These are phyloP conservation scores for Nerophis ophidion DNA, from an alignment of 2,113 vertebrate species.

Conservation along the genomic window DNA sequence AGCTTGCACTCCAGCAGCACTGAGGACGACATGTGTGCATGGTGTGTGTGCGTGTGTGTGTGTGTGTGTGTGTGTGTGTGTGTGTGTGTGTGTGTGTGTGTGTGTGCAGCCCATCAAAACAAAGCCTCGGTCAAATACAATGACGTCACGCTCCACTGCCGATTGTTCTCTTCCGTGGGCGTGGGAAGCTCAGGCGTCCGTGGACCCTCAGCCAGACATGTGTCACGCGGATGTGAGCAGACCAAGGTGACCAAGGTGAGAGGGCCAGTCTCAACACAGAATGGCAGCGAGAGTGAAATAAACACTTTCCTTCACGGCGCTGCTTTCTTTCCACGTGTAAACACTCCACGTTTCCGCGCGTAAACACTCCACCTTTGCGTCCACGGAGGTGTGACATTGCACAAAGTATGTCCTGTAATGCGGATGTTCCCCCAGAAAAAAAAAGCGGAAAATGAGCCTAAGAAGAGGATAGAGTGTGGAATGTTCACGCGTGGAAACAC, in stretches of 20 bases:
- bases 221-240: conserved; percentile 55
- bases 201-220: conserved; percentile 10
- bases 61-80: too few species aligned
- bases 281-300: conserved; percentile 10
- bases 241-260: too few species aligned
- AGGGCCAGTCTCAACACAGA: conserved; percentile 16
- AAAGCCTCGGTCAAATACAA: not conserved
- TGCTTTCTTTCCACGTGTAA: conserved; percentile 21
- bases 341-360: conserved; percentile 23
- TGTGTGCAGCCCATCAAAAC: too few species aligned
- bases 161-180: conserved; percentile 4
- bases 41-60: too few species aligned
- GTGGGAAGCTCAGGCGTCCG: conserved; percentile 38
- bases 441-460: not conserved
- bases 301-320: conserved; percentile 13
- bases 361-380: conserved; percentile 25
- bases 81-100: too few species aligned
- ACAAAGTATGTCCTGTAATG: not conserved
- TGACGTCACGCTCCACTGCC: not conserved
- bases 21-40: too few species aligned
- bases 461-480: conserved; percentile 28
- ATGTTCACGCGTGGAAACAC: conserved; percentile 24
- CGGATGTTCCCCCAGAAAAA: not conserved
- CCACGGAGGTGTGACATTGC: conserved; percentile 1
- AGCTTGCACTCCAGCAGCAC: too few species aligned